Base-by-base conservation (phyloP, 2,888 invertebrate genomes). In the Iphiclides podalirius region DNA sequence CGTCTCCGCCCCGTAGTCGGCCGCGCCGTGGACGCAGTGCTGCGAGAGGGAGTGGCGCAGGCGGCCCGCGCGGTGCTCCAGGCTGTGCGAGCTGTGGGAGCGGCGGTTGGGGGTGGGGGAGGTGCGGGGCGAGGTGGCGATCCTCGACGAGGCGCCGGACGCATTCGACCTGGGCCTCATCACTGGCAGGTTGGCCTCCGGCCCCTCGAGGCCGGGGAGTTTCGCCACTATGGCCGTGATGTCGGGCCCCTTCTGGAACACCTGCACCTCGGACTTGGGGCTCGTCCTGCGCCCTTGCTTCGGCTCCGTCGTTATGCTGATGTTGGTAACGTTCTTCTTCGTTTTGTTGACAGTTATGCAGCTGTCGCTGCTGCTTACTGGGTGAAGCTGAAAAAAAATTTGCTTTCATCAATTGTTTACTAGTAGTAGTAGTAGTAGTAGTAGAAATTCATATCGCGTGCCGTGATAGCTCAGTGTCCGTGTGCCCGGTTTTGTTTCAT, bases 161-260 rank as follows among this genome's bases (percentile, higher is more conserved):
- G 86, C 86, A 60, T 83, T 86, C 4, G 88, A 88, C 26, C 85
- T 79, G n/a, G 91, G 91, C 59, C 91, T 69, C 58, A 90, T 72
- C 40, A 89, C 66, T 0, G 89, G 89, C 54, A 88, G 63, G 55
- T 81, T 79, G 9, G 71, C 58, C 56, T 67, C 90, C 55, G 62
- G 76, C 59, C 80, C 79, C 52, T 90, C 90, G 8, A 92, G 70
- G 2, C 91, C 91, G 0, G 92, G 91, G 26, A 92, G 74, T 64
- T 91, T 91, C 1, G 91, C 92, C 0, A 94, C 92, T 13, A 95
- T 79, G 0, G 94, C 92, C 1, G 94, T 94, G 16, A 95, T 93
- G 66, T 94, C 95, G 20, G 94, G 94, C 0, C 95, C 95, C 63
- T 95, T 93, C 74, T 95, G 95, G 69, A 93, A 95, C 38, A 95